phyloP scores from a whole-genome alignment of 2,797 vertebrate genomes.

The Parambassis ranga region DNA sequence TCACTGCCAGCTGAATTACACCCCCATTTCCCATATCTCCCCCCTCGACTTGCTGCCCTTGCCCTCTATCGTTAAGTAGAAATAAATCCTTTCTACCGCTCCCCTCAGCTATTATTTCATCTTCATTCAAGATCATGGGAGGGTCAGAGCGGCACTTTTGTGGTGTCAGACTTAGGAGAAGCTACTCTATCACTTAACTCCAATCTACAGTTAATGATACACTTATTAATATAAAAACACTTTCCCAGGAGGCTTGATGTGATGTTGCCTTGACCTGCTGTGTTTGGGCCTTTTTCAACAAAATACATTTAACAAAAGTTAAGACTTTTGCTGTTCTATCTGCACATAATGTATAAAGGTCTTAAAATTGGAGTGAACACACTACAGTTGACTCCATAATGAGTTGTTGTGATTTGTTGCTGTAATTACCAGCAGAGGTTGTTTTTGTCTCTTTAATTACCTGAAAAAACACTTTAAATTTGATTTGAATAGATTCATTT shows the following conservation, averaged over 20 bases:
- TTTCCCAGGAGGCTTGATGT: neutral
- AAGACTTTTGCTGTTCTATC: neutral
- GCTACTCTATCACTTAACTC: neutral
- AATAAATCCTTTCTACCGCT: conserved; percentile 26
- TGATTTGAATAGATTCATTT: neutral
- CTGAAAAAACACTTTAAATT: neutral
- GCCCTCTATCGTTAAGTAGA: conserved; percentile 39
- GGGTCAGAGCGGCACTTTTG: neutral
- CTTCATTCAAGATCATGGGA: conserved; percentile 1
- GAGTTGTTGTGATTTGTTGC: neutral
- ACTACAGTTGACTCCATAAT: neutral
- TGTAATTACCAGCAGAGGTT: neutral
- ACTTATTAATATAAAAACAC: neutral
- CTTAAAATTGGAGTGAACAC: no score
- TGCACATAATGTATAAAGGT: neutral
- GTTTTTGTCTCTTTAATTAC: neutral
- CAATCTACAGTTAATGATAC: no score
- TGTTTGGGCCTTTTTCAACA: neutral
- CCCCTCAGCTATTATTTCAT: conserved; percentile 12
- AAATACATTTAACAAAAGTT: neutral
- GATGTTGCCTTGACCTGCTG: neutral
- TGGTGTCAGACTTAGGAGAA: neutral
- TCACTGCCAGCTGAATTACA: conserved; percentile 20
- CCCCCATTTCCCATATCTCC: conserved; percentile 14
- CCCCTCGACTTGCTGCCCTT: conserved; percentile 1